phyloP scores from a whole-genome alignment of 2,797 vertebrate genomes.

The Menidia menidia region DNA sequence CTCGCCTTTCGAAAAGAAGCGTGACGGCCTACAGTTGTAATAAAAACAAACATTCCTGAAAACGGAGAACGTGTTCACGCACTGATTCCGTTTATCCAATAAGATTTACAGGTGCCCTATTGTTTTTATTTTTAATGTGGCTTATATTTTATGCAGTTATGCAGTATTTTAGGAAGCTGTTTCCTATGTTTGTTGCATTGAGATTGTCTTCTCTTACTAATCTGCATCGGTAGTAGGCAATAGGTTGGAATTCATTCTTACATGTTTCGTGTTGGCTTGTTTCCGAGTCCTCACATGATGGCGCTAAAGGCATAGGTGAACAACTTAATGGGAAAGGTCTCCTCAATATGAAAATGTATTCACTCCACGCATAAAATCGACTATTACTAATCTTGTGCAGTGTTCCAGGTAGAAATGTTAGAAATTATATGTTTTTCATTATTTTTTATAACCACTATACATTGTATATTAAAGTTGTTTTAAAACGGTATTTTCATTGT shows the following conservation, averaged over 20 bases:
- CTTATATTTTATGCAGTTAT: no score
- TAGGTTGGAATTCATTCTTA: neutral
- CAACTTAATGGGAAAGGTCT: constrained; percentile 36
- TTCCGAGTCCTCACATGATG: constrained; percentile 40
- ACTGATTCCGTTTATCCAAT: constrained; percentile 18
- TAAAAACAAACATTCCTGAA: constrained; percentile 40
- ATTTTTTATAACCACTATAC: neutral
- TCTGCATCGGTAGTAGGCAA: neutral
- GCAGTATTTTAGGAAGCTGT: neutral
- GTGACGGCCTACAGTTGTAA: rapidly evolving
- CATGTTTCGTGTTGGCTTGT: neutral
- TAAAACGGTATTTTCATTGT: neutral
- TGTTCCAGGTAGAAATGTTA: neutral
- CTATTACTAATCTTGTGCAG: neutral
- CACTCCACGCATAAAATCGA: neutral
- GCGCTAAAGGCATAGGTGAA: constrained; percentile 39
- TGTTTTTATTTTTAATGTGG: neutral
- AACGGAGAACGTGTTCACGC: constrained; percentile 9
- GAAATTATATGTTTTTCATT: neutral
- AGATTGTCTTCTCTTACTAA: neutral
- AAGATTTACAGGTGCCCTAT: neutral
- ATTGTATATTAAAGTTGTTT: neutral
- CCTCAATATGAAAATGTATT: constrained; percentile 1
- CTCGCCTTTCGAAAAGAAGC: rapidly evolving
- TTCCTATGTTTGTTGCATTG: rapidly evolving